Evolutionary conservation across 2,113 vertebrate genomes (phyloP).

Genomic region (Tricholaema leucomelas): DNA sequence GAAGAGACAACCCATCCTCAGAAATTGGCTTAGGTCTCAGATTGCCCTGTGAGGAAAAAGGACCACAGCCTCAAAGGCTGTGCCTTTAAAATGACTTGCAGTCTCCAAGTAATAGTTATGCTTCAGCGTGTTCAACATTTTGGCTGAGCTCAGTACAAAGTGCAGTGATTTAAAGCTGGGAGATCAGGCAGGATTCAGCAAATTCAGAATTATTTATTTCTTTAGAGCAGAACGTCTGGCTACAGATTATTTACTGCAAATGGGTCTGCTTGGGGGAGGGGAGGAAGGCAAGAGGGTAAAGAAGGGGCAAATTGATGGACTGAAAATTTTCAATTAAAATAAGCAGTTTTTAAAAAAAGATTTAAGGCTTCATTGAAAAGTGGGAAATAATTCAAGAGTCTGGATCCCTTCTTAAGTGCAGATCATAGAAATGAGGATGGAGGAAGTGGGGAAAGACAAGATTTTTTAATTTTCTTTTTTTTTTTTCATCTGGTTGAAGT

Average conservation of each 20-base stretch:
- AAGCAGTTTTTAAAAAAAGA: constrained; percentile 66
- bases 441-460: not conserved
- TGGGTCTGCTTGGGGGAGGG: constrained; percentile 46
- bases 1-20: not conserved
- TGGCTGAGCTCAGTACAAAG: constrained; percentile 70
- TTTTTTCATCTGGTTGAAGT: not conserved
- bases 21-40: not conserved
- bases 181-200: constrained; percentile 70
- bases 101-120: constrained; percentile 67
- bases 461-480: not conserved
- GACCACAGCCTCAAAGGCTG: not conserved
- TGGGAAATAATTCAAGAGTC: constrained; percentile 55
- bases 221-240: constrained; percentile 54
- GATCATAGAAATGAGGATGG: not conserved
- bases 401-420: constrained; percentile 39
- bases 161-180: constrained; percentile 69
- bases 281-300: not conserved
- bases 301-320: constrained; percentile 50
- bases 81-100: constrained; percentile 52
- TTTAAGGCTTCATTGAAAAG: constrained; percentile 67
- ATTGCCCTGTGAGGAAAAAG: not conserved
- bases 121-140: constrained; percentile 62
- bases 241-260: constrained; percentile 71
- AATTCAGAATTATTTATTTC: constrained; percentile 72
- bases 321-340: constrained; percentile 78